Base-by-base conservation (phyloP, 2,113 vertebrate species). In the Thryonomys swinderianus region DNA sequence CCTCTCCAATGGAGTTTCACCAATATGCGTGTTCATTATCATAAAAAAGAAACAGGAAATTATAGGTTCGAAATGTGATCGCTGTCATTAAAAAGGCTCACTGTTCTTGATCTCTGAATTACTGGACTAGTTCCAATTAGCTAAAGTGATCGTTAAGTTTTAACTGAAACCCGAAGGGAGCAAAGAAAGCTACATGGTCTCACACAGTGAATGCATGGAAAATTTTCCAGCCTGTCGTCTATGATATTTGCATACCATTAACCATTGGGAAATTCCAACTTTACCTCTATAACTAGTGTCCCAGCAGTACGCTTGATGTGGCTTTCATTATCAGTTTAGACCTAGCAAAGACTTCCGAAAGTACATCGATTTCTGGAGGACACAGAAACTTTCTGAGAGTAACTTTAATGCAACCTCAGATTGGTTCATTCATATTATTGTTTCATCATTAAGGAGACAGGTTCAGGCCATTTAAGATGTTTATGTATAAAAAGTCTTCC, bases 41-140 rank as follows among this genome's bases (percentile, higher is more conserved):
- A 85, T 45, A 62, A 94, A 64, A 18, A 92, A 95, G 30, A 88
- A 17, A 4, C 13, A 42, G 40, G 14, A 94, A 90, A 91, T 61
- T 62, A 79, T 4, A 95, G 40, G 40, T 81, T 93, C 87, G 53
- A 85, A 88, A 78, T 73, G 48, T 92, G 40, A 73, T 90, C 37
- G 37, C 48, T 37, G 51, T 80, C 1, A 37, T 45, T 30, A 34
- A 82, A 92, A 95, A 69, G 61, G 42, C 1, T 17, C 51, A 81
- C 64, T 84, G 48, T 53, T 91, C 51, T 94, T 89, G 37, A 93
- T 59, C 62, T 96, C 74, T 91, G 79, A 90, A 53, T 91, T 93
- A 69, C 18, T 95, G 74, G 23, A 62, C 57, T 7, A 59, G 34
- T 86, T 89, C 69, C 57, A 97, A 17, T 91, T 57, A 93, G 55